These are phyloP conservation scores for Kryphioiulus occultus DNA, from an alignment of 2,888 invertebrate genomes.

Conservation along the genomic window DNA sequence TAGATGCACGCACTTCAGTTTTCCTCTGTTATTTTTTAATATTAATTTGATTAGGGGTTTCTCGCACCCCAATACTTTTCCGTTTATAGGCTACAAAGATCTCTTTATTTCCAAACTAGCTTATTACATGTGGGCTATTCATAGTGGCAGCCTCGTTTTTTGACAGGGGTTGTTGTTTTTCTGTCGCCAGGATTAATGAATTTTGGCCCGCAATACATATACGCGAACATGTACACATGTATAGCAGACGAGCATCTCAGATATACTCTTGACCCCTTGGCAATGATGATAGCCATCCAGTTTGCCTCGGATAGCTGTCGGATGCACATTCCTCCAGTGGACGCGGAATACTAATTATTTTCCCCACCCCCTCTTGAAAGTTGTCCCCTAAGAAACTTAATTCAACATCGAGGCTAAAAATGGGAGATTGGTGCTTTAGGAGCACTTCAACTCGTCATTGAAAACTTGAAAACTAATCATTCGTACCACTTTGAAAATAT, in stretches of 20 bases:
- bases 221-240: not conserved
- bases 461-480: no score
- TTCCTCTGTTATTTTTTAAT: not conserved
- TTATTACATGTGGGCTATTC: not conserved
- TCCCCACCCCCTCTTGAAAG: not conserved
- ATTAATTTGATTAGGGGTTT: not conserved
- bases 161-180: not conserved
- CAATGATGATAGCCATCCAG: not conserved
- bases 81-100: no score
- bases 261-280: conserved; percentile 20
- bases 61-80: not conserved
- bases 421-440: no score
- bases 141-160: not conserved
- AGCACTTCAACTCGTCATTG: no score
- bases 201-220: conserved; percentile 14
- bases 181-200: conserved; percentile 12
- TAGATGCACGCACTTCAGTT: not conserved
- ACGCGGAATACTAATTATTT: not conserved
- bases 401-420: not conserved
- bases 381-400: not conserved
- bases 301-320: not conserved
- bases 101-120: not conserved
- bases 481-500: no score
- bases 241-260: not conserved
- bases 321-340: not conserved